Evolutionary conservation across 2,113 vertebrate genomes (phyloP).

Genomic region (Menura novaehollandiae): DNA sequence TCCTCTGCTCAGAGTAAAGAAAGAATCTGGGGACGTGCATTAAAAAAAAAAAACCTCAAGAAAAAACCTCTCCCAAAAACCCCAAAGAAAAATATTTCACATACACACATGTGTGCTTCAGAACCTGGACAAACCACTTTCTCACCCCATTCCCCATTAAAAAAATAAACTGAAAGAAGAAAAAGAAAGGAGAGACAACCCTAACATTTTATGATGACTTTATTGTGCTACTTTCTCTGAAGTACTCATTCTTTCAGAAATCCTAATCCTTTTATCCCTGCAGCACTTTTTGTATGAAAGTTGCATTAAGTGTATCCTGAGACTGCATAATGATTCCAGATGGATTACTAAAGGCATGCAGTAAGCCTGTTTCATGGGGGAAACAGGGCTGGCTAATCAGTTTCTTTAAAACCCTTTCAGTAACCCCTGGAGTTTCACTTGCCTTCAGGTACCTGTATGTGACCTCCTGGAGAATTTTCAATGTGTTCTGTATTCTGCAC

Average conservation of each 20-base stretch:
- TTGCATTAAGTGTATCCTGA: not conserved
- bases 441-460: not conserved
- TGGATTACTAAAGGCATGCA: not conserved
- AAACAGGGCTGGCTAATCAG: not conserved
- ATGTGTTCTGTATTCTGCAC: not conserved
- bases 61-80: not conserved
- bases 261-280: not conserved
- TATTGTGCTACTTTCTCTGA: not conserved
- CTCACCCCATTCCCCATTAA: fast-evolving
- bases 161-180: not conserved
- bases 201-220: not conserved
- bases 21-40: fast-evolving
- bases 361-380: not conserved
- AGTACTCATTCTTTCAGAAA: not conserved
- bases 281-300: not conserved
- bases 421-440: not conserved
- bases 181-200: not conserved
- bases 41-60: not conserved
- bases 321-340: not conserved
- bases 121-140: not conserved
- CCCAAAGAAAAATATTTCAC: too few species aligned
- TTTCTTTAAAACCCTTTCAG: not conserved
- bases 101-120: not conserved
- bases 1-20: not conserved
- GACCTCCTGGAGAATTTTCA: not conserved